Evolutionary conservation across 2,888 invertebrate species (phyloP).

Genomic region (Tridacna gigas): DNA sequence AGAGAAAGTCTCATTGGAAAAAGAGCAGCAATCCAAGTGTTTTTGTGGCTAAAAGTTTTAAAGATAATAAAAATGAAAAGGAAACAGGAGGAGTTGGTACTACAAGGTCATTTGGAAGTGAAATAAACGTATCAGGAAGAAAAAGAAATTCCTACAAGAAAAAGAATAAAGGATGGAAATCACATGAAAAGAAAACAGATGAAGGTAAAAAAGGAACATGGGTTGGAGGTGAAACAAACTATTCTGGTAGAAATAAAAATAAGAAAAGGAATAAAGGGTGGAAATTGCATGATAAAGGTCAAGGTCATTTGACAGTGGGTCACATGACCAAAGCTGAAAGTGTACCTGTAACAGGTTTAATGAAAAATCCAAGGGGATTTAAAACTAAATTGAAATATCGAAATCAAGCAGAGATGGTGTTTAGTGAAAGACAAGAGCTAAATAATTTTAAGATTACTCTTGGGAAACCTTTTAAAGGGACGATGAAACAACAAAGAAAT

Average conservation of each 20-base stretch:
- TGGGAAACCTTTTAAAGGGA: not conserved
- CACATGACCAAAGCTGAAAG: not conserved
- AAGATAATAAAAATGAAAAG: not conserved
- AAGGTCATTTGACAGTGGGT: not conserved
- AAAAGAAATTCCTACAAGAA: not conserved
- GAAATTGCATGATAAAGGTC: not conserved
- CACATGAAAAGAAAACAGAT: not conserved
- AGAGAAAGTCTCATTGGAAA: constrained; percentile 3
- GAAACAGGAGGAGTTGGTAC: not conserved
- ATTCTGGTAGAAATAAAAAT: not conserved
- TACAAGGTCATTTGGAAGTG: not conserved
- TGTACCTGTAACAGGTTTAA: not conserved
- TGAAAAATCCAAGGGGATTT: not conserved
- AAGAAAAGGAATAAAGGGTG: not conserved
- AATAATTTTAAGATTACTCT: not conserved
- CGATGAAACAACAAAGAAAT: not conserved
- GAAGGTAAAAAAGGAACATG: not conserved
- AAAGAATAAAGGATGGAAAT: not conserved
- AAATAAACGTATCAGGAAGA: not conserved
- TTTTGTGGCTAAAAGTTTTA: not conserved
- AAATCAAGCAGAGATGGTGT: not conserved
- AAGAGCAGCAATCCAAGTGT: not conserved
- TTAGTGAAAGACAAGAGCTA: not conserved
- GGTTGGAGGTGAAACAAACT: not conserved
- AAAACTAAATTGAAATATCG: not conserved